These are phyloP conservation scores for Lobophora halterata DNA, from an alignment of 2,888 invertebrate species.

Conservation along the genomic window DNA sequence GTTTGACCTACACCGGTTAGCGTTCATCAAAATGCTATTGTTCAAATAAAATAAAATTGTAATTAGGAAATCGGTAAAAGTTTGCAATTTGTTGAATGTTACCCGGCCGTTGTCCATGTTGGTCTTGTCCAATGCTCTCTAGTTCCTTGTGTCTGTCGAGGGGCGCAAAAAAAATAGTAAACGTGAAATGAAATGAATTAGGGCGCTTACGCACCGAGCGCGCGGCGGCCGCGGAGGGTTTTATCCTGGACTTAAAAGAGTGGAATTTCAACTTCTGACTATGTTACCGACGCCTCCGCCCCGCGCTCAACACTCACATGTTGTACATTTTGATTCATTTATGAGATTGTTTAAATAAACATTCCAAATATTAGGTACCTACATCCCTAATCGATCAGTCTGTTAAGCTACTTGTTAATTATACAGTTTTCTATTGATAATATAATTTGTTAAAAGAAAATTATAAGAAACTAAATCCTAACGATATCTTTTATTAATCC, in stretches of 20 bases:
- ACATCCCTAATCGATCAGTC: conserved; percentile 79
- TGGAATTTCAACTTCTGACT: conserved; percentile 30
- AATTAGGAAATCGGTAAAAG: conserved; percentile 24
- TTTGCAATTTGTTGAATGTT: conserved; percentile 23
- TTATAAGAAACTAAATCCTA: conserved; percentile 81
- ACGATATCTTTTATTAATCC: conserved; percentile 56
- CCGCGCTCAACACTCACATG: conserved; percentile 29
- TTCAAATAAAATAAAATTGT: conserved; percentile 27
- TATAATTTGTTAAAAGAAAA: conserved; percentile 82
- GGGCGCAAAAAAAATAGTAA: conserved; percentile 72
- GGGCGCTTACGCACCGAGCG: conserved; percentile 42
- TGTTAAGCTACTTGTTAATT: conserved; percentile 81
- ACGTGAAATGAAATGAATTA: conserved; percentile 48
- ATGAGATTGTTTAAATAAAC: conserved; percentile 77
- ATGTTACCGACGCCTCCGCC: conserved; percentile 19
- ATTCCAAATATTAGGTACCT: conserved; percentile 78
- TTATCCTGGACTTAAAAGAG: conserved; percentile 52
- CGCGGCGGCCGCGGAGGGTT: conserved; percentile 39
- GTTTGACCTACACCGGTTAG: conserved; percentile 12
- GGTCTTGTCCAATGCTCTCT: conserved; percentile 28
- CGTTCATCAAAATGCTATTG: conserved; percentile 21
- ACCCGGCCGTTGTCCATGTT: conserved; percentile 13
- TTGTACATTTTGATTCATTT: conserved; percentile 64
- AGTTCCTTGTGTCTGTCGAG: conserved; percentile 31
- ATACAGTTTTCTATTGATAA: conserved; percentile 82